Conservation (phyloP, 1,140 invertebrate species). For the Lutraria rhynchaena region DNA sequence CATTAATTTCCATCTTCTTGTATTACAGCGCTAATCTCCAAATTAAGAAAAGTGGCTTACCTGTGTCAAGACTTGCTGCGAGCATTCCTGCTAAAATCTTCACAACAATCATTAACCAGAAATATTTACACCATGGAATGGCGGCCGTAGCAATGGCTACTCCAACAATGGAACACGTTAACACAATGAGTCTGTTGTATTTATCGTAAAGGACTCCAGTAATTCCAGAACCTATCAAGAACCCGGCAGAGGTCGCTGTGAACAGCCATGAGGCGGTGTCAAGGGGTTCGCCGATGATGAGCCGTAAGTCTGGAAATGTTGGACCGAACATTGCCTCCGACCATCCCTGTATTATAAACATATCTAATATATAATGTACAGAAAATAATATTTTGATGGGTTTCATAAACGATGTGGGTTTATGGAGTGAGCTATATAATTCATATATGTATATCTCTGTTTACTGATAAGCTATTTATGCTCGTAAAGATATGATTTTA, state of each 20-base stretch:
- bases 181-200: conserved; percentile 22
- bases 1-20: neutral
- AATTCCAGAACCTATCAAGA: conserved; percentile 30
- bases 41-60: too few relatives aligned
- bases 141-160: conserved; percentile 7
- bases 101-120: conserved; percentile 19
- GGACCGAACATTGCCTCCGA: conserved; percentile 30
- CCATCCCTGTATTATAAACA: conserved; percentile 49
- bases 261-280: conserved; percentile 40
- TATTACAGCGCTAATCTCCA: neutral
- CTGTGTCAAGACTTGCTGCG: conserved; percentile 36
- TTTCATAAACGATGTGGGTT: too few relatives aligned
- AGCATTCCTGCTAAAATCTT: conserved; percentile 22
- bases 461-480: too few relatives aligned
- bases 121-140: conserved; percentile 31
- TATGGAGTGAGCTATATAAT: too few relatives aligned
- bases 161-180: conserved; percentile 26
- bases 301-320: conserved; percentile 37
- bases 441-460: too few relatives aligned
- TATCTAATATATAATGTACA: too few relatives aligned
- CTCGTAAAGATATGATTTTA: too few relatives aligned
- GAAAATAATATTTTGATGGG: too few relatives aligned
- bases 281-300: conserved; percentile 26
- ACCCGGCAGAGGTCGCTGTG: conserved; percentile 21
- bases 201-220: conserved; percentile 38